A percentile compares a stretch with the other conserved stretches of the same genome.
These are phyloP conservation scores for Rhabdophis nuchalis DNA, from an alignment of 2,797 vertebrate species.

Conservation along the genomic window DNA sequence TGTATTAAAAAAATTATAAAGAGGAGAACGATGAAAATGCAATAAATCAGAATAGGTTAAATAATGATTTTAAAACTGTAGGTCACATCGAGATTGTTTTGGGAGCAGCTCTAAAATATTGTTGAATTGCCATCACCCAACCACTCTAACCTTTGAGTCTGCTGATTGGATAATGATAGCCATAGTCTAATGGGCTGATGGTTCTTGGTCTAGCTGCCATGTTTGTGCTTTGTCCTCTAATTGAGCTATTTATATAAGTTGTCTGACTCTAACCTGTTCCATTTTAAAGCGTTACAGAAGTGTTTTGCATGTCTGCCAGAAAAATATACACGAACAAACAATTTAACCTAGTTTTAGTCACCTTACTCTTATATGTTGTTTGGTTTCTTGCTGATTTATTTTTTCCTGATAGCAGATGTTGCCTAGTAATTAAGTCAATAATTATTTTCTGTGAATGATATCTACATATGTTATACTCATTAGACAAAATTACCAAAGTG, in stretches of 20 bases:
- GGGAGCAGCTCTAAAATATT: not conserved
- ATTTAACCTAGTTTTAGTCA: not conserved
- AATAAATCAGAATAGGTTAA: not conserved
- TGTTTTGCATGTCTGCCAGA: not conserved
- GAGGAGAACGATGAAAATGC: not conserved
- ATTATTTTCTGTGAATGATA: not conserved
- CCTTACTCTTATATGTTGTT: not conserved
- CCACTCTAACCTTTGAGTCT: not conserved
- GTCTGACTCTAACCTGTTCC: not conserved
- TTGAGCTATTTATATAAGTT: not conserved
- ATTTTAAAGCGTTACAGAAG: not conserved
- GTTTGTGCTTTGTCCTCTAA: not conserved
- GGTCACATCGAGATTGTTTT: not conserved
- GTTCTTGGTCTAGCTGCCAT: not conserved
- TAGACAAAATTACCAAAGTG: not conserved
- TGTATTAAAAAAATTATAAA: not conserved
- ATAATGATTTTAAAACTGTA: not conserved
- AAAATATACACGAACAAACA: not conserved
- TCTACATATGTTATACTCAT: not conserved
- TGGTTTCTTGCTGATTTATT: not conserved
- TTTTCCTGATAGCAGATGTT: not conserved
- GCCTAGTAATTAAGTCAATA: not conserved
- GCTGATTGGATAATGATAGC: not conserved
- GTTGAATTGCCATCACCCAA: not conserved
- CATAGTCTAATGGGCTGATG: not conserved